phyloP scores from a whole-genome alignment of 1,140 invertebrate genomes.

The Drosophila leontia region DNA sequence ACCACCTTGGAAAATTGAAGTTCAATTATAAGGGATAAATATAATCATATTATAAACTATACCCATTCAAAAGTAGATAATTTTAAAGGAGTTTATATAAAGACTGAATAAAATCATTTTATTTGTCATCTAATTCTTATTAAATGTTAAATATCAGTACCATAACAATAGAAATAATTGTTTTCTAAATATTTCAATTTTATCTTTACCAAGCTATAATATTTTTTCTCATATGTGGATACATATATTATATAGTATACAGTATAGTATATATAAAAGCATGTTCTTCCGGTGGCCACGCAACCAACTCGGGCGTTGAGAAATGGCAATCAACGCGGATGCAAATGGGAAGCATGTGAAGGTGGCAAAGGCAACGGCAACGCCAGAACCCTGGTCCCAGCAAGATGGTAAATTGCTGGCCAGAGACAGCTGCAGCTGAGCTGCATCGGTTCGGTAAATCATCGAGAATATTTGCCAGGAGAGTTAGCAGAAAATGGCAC shows the following conservation, averaged over 20 bases:
- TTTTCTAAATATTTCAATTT: neutral
- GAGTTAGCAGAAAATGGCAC: conserved; percentile 19
- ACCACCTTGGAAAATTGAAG: neutral
- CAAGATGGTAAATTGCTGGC: conserved; percentile 8
- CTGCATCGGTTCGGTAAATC: conserved; percentile 45
- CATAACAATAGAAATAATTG: neutral
- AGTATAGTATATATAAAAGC: neutral
- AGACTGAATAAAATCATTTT: neutral
- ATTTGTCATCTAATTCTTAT: too few species aligned
- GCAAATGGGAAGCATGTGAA: conserved; percentile 10
- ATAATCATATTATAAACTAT: neutral
- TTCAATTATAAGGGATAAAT: neutral
- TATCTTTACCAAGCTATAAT: neutral
- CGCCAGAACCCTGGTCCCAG: too few species aligned
- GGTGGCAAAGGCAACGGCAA: conserved; percentile 11
- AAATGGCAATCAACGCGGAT: conserved; percentile 11
- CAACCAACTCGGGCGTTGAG: conserved; percentile 25
- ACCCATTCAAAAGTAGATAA: too few species aligned
- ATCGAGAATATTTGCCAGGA: conserved; percentile 34
- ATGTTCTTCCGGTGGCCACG: conserved; percentile 26
- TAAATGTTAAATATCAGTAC: neutral
- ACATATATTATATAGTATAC: neutral
- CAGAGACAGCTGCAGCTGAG: conserved; percentile 35
- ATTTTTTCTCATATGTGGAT: neutral
- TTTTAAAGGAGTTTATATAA: neutral